Conservation (phyloP, 2,113 vertebrate genomes). For the Promerops cafer region DNA sequence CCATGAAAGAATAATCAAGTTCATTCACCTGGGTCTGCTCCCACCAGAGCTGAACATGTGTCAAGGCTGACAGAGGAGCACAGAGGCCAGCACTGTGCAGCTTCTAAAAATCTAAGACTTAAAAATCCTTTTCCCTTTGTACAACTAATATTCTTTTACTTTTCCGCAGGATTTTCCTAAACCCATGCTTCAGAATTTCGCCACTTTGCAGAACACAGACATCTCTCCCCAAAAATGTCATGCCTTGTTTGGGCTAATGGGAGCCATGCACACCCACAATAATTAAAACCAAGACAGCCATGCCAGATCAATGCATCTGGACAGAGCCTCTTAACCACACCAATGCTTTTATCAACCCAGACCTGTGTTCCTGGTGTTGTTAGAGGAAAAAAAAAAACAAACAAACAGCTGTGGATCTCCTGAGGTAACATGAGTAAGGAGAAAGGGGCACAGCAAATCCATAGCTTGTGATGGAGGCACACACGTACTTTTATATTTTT, state of each 20-base stretch:
- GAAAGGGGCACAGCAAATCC: neutral
- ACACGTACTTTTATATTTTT: neutral
- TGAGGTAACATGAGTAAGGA: neutral
- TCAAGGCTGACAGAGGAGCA: neutral
- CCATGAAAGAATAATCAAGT: neutral
- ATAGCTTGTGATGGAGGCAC: fast-evolving
- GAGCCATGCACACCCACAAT: neutral
- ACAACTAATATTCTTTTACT: neutral
- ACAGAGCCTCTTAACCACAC: neutral
- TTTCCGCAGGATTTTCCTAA: neutral
- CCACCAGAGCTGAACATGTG: neutral
- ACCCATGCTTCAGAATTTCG: neutral
- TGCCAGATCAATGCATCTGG: neutral
- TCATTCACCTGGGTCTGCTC: neutral
- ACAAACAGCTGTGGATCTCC: fast-evolving
- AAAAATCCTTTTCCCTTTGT: neutral
- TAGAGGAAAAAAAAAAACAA: neutral
- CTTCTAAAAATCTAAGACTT: neutral
- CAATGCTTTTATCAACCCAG: neutral
- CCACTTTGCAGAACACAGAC: neutral
- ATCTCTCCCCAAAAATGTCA: neutral
- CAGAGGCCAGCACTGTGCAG: neutral
- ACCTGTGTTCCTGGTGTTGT: neutral
- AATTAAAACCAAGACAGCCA: neutral
- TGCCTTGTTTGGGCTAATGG: neutral